Base-by-base conservation (phyloP, 2,797 vertebrate species). In the Gobio occitaniae region DNA sequence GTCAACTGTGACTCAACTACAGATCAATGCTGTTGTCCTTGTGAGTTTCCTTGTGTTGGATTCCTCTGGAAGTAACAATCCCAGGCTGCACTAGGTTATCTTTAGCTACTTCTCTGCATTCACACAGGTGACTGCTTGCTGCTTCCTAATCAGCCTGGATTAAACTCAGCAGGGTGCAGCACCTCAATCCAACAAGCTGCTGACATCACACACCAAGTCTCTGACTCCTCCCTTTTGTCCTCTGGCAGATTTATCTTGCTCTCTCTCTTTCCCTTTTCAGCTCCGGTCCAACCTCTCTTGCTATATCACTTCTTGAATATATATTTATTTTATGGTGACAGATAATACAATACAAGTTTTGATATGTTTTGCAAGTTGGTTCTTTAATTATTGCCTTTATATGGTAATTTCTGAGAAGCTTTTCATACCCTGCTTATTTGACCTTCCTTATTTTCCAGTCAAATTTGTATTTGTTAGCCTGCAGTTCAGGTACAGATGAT, bases 91-190 rank as follows among this genome's bases (percentile, higher is more conserved):
- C 38, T 2, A 41, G 38, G 36, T 85, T 78, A 66, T 41, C 21
- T 80, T 61, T 47, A 48, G 47, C 32, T 65, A 52, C 47, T 36
- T 38, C 59, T 78, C 32, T 70, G 84, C n/a, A 41, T 72, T 68
- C 63, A 86, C 88, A 87, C 89, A 88, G 91, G 88, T 92, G 90
- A 93, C 93, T 92, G 93, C 86, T 93, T 91, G 92, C 93, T 88
- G 90, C 93, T 92, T 92, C 89, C 89, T 94, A 94, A 94, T 94
- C 93, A 94, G 92, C 92, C 88, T 83, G 93, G 95, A 95, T 95
- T 95, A 95, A 93, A 93, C 93, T 94, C 92, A 95, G 94, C 94
- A 93, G 94, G 93, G 93, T 92, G 90, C 90, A 88, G 91, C 90
- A 92, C 89, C 92, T 94, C 93, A 95, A 92, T 94, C 94, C 94